Evolutionary conservation across 2,888 invertebrate genomes (phyloP).

Genomic region (Hemaris fuciformis): DNA sequence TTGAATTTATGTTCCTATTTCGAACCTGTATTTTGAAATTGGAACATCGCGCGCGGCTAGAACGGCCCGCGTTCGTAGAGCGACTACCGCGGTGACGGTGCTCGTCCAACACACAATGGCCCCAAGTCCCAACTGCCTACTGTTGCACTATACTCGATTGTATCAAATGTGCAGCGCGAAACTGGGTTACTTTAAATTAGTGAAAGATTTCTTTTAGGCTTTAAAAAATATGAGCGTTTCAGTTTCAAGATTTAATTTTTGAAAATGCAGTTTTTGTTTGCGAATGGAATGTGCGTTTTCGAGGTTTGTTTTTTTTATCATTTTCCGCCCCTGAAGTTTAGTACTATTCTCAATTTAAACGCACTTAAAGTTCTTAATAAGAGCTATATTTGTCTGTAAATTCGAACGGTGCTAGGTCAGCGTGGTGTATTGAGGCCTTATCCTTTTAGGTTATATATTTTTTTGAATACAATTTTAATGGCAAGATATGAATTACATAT

Average conservation of each 20-base stretch:
- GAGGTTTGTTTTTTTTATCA: not conserved
- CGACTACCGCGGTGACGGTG: slow-evolving; percentile 41
- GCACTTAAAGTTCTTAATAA: too few relatives aligned
- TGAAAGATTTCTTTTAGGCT: slow-evolving; percentile 27
- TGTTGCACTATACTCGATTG: slow-evolving; percentile 31
- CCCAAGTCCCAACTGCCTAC: slow-evolving; percentile 36
- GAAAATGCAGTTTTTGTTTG: not conserved
- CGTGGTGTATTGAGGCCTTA: too few relatives aligned
- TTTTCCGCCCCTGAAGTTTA: too few relatives aligned
- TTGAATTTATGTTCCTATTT: not conserved
- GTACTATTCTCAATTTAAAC: too few relatives aligned
- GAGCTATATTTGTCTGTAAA: too few relatives aligned
- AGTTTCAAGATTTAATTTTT: not conserved
- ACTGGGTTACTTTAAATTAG: slow-evolving; percentile 46
- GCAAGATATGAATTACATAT: too few relatives aligned
- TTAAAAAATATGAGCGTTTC: not conserved
- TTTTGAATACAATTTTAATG: too few relatives aligned
- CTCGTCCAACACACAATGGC: slow-evolving; percentile 35
- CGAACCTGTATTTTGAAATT: slow-evolving; percentile 1
- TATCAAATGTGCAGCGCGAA: slow-evolving; percentile 39
- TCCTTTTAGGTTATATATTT: too few relatives aligned
- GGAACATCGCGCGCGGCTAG: not conserved
- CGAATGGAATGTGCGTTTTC: not conserved
- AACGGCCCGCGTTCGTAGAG: slow-evolving; percentile 48
- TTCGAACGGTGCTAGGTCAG: too few relatives aligned